phyloP scores from a whole-genome alignment of 53 echinoderm and acorn worm species.

The Crossaster papposus region DNA sequence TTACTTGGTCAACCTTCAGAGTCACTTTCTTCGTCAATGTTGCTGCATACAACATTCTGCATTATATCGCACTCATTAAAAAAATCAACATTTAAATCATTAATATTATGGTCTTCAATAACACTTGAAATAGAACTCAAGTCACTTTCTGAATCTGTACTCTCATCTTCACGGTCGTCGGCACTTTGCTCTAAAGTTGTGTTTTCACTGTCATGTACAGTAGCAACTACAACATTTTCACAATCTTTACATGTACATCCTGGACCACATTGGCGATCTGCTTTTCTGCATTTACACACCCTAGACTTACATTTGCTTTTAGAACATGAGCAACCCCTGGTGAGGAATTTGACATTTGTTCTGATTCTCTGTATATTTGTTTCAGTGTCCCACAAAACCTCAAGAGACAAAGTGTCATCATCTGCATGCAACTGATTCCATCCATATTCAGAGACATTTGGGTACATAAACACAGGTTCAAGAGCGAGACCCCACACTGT shows the following conservation, averaged over 20 bases:
- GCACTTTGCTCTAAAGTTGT: too few species aligned
- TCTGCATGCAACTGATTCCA: slow-evolving; percentile 12
- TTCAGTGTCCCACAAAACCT: slow-evolving; percentile 47
- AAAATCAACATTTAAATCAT: too few species aligned
- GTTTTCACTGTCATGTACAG: neutral
- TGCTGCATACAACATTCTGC: too few species aligned
- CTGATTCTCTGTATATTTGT: slow-evolving; percentile 33
- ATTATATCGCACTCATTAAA: too few species aligned
- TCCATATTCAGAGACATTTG: slow-evolving; percentile 44
- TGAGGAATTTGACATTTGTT: slow-evolving; percentile 35
- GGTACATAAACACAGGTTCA: slow-evolving; percentile 16
- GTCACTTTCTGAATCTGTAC: too few species aligned
- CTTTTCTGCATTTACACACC: neutral
- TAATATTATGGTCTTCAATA: too few species aligned
- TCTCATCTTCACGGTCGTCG: too few species aligned
- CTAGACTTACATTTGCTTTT: neutral
- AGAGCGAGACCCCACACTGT: slow-evolving; percentile 30
- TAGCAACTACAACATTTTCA: slow-evolving; percentile 8
- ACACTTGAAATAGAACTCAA: too few species aligned
- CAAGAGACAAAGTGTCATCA: neutral
- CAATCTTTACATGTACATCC: slow-evolving; percentile 55
- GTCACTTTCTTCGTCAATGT: too few species aligned
- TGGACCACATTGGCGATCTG: slow-evolving; percentile 38
- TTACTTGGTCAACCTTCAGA: too few species aligned
- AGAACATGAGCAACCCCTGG: slow-evolving; percentile 41